These are phyloP conservation scores for Drymodes brunneopygia DNA, from an alignment of 2,113 vertebrate genomes.

Conservation along the genomic window DNA sequence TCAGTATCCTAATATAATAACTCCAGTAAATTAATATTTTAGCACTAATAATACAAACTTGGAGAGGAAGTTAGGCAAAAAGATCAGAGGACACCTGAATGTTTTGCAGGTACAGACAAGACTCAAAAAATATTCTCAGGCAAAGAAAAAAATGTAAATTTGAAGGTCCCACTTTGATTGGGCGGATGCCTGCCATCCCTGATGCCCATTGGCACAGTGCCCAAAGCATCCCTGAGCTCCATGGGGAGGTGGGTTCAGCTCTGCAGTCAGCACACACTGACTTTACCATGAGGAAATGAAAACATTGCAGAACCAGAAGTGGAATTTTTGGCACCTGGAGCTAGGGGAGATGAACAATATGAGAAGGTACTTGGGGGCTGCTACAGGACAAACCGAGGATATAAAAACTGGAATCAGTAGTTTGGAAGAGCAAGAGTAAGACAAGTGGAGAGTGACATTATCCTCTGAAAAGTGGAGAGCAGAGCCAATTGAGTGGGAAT, in stretches of 20 bases:
- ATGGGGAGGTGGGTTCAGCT: rapidly evolving
- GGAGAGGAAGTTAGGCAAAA: not conserved
- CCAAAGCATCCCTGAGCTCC: not conserved
- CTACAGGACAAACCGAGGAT: not conserved
- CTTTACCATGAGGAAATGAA: not conserved
- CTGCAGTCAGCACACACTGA: not conserved
- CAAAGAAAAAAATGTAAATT: not conserved
- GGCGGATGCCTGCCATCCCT: not conserved
- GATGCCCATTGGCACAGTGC: not conserved
- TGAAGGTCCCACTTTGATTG: not conserved
- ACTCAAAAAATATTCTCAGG: not conserved
- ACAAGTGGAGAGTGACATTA: not conserved
- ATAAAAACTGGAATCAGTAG: not conserved
- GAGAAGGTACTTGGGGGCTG: not conserved
- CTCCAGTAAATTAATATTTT: not conserved
- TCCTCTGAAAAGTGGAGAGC: not conserved
- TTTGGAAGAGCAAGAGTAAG: not conserved
- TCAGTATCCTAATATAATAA: not conserved
- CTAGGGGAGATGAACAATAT: not conserved
- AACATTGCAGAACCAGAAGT: not conserved
- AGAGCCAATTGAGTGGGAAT: not conserved
- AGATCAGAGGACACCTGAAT: not conserved
- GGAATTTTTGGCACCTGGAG: not conserved
- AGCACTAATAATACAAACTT: not conserved
- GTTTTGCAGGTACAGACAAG: not conserved